These are phyloP conservation scores for Struthio camelus DNA, from an alignment of 2,113 vertebrate species.

Conservation along the genomic window DNA sequence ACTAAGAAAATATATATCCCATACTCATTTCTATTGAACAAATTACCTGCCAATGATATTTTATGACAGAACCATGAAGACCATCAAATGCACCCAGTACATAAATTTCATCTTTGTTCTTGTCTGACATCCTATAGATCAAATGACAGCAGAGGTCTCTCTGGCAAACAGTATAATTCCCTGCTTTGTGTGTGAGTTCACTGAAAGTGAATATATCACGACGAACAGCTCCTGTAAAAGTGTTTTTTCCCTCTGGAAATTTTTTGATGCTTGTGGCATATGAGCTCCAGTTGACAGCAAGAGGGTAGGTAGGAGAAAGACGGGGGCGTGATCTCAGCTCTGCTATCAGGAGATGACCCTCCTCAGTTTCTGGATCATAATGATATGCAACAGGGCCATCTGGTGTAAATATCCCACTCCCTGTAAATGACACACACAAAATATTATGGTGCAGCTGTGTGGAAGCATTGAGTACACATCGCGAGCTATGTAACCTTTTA, in stretches of 20 bases:
- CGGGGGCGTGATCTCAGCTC: conserved; percentile 27
- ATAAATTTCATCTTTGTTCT: conserved; percentile 62
- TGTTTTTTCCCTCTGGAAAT: background rate
- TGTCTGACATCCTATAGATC: conserved; percentile 61
- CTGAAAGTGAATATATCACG: conserved; percentile 72
- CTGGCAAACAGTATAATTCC: conserved; percentile 73
- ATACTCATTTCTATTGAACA: background rate
- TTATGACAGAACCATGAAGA: conserved; percentile 63
- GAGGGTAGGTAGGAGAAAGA: conserved; percentile 15
- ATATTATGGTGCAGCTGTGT: background rate
- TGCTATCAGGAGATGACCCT: conserved; percentile 64
- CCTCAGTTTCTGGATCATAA: conserved; percentile 57
- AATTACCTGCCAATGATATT: conserved; percentile 76
- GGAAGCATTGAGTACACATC: background rate
- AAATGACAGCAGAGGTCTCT: conserved; percentile 73
- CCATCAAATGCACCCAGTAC: conserved; percentile 72
- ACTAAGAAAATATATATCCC: background rate
- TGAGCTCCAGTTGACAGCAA: conserved; percentile 42
- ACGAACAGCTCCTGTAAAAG: conserved; percentile 53
- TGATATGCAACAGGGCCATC: conserved; percentile 45
- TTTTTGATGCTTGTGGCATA: conserved; percentile 33
- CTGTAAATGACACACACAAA: background rate
- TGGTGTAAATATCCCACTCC: conserved; percentile 65
- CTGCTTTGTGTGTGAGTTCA: conserved; percentile 37
- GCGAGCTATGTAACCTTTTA: no score